phyloP scores from a whole-genome alignment of 2,888 invertebrate species.

The Atrina japonica region DNA sequence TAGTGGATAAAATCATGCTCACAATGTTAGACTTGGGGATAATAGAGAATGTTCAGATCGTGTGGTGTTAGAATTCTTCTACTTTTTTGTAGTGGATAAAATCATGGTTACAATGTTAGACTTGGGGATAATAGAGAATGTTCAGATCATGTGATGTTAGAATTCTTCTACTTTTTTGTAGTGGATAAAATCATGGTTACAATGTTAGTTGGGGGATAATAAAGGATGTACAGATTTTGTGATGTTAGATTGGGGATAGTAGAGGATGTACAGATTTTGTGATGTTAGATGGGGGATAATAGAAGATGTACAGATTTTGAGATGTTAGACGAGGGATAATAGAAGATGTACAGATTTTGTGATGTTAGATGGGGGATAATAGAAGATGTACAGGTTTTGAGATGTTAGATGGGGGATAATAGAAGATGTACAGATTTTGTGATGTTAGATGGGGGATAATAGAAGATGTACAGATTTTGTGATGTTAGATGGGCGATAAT shows the following conservation, averaged over 20 bases:
- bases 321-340: no score
- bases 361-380: no score
- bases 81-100: conserved; percentile 73
- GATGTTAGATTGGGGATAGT: conserved; percentile 87
- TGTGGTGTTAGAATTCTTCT: conserved; percentile 89
- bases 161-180: conserved; percentile 81
- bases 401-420: no score
- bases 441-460: no score
- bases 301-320: conserved; percentile 88
- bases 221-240: conserved; percentile 88
- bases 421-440: no score
- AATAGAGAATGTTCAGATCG: conserved; percentile 87
- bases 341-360: no score
- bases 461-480: no score
- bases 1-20: conserved; percentile 79
- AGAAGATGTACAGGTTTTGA: no score
- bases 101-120: conserved; percentile 81
- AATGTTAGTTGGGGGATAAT: conserved; percentile 84
- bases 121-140: conserved; percentile 85
- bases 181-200: no score
- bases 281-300: conserved; percentile 87
- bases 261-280: conserved; percentile 88
- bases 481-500: no score
- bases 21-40: conserved; percentile 83
- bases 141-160: conserved; percentile 91